Conservation (phyloP, 2,113 vertebrate genomes). For the Oreotrochilus melanogaster region DNA sequence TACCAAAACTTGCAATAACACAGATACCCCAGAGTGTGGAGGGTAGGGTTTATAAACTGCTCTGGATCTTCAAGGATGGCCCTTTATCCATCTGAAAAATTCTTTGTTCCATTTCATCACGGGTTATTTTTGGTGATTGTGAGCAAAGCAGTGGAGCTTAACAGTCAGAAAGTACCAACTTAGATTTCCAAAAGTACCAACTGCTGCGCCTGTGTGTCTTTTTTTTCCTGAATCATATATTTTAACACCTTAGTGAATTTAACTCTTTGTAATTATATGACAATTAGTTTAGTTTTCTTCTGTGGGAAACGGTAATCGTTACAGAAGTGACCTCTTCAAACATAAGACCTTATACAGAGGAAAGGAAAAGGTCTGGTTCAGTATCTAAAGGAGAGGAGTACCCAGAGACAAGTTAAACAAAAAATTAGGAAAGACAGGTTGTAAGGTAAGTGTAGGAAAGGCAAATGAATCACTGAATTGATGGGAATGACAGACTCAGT, state of each 20-base stretch:
- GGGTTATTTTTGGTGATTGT: background rate
- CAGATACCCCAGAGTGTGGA: background rate
- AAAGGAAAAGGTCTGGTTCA: background rate
- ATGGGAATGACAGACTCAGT: conserved; percentile 1
- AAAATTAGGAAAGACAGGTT: background rate
- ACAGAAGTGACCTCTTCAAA: conserved; percentile 3
- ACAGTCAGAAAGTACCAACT: background rate
- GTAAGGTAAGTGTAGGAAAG: conserved; percentile 40
- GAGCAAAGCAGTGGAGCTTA: background rate
- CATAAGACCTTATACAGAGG: background rate
- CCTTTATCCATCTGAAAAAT: background rate
- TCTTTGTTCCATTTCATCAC: background rate
- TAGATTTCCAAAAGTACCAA: background rate
- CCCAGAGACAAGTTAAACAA: conserved; percentile 1
- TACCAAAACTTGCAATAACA: background rate
- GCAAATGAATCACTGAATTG: conserved; percentile 1
- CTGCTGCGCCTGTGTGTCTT: background rate
- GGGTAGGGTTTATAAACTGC: background rate
- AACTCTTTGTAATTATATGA: background rate
- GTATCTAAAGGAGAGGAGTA: background rate
- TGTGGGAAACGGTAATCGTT: background rate
- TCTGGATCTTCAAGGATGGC: background rate
- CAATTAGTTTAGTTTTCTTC: background rate
- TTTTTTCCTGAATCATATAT: background rate
- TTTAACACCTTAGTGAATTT: background rate